phyloP scores from a whole-genome alignment of 2,888 invertebrate species.

The Cordilura impudica region DNA sequence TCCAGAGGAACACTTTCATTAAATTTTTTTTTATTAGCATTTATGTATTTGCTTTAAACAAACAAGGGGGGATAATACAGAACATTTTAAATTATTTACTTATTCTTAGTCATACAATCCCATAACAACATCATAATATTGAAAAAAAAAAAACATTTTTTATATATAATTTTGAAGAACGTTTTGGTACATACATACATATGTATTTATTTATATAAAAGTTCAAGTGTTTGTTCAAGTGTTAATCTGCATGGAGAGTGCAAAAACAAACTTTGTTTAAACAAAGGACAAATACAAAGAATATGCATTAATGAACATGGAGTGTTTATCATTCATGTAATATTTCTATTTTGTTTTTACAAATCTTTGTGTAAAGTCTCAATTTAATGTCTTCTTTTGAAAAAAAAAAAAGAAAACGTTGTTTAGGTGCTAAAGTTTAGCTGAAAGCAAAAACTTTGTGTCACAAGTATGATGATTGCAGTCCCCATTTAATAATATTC shows the following conservation, averaged over 20 bases:
- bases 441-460: neutral
- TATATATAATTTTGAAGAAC: slow-evolving; percentile 33
- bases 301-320: slow-evolving; percentile 6
- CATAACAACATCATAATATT: slow-evolving; percentile 13
- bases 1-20: neutral
- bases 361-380: neutral
- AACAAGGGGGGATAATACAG: slow-evolving; percentile 43
- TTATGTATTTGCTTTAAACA: slow-evolving; percentile 9
- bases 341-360: neutral
- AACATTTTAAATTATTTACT: slow-evolving; percentile 3
- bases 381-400: neutral
- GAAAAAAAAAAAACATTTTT: neutral
- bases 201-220: slow-evolving; percentile 3
- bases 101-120: neutral
- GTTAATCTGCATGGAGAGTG: slow-evolving; percentile 8
- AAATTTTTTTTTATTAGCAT: slow-evolving; percentile 11
- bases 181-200: slow-evolving; percentile 38
- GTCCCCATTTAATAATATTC: slow-evolving; percentile 16
- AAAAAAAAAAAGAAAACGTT: neutral
- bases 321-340: neutral
- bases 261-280: slow-evolving; percentile 1
- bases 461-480: neutral
- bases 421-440: slow-evolving; percentile 30
- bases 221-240: slow-evolving; percentile 37
- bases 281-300: slow-evolving; percentile 16